Evolutionary conservation across 2,797 vertebrate genomes (phyloP), one percentile per base, ranked within the genome.

Genomic region (Rhinophrynus dorsalis): DNA sequence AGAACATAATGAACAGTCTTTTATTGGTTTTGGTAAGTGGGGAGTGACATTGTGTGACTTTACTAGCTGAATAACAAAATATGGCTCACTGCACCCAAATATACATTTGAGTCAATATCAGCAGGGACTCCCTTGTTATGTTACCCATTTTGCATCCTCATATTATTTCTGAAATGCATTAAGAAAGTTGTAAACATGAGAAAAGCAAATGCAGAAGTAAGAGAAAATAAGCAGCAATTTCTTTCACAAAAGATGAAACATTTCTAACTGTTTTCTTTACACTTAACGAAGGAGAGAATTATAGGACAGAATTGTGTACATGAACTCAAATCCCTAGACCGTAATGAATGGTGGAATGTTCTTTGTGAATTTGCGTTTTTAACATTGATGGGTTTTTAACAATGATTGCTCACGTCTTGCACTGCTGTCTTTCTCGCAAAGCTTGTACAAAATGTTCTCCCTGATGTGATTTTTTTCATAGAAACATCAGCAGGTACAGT

Each of bases 21-120:
- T 3, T 11, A 44, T 33, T 61, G 47, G 27, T 54, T 51, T 26
- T 61, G n/a, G 35, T 9, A 45, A n/a, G 29, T 2, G 27, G 35
- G 21, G 58, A 33, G 13, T 33, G 45, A 52, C 48, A 69, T 47
- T 21, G 37, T 35, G 37, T 62, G 38, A 69, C 67, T 48, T 69
- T 54, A 20, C 21, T 69, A 51, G 35, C 21, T 0, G n/a, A 24
- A 54, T 52, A 69, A 62, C 38, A 13, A 51, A 24, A 32, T 68
- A 51, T 40, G 30, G 20, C 13, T 42, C 27, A 21, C 5, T 54
- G 12, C 32, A 10, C 26, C n/a, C 17, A 13, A n/a, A 35, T 27
- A 18, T 26, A 30, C 15, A 13, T 24, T 15, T 44, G 27, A 33
- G 26, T 45, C 12, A 7, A 3, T 4, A 55, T 17, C 24, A 17